Evolutionary conservation across 2,113 vertebrate species (phyloP).

Genomic region (Circaetus gallicus): DNA sequence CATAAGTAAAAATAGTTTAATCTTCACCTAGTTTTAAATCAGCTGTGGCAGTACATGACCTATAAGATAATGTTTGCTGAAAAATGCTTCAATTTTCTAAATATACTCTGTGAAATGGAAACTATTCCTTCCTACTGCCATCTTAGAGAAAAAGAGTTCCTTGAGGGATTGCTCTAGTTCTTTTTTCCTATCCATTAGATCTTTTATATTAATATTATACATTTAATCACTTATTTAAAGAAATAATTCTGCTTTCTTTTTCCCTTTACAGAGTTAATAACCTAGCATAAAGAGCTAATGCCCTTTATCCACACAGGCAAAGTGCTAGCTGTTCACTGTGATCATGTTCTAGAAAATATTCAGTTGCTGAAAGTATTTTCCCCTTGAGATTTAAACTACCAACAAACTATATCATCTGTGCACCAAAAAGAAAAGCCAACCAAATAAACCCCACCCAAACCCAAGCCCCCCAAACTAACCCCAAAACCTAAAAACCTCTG

Average conservation of each 20-base stretch:
- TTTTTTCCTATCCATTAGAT: neutral
- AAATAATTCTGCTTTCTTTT: neutral
- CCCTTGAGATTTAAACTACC: neutral
- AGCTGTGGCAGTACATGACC: neutral
- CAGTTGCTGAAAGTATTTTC: neutral
- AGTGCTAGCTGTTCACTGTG: neutral
- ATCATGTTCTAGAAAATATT: neutral
- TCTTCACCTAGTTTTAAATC: constrained; percentile 6
- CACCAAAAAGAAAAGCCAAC: neutral
- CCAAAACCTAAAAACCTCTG: neutral
- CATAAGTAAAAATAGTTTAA: constrained; percentile 4
- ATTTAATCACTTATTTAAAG: neutral
- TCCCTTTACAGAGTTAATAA: neutral
- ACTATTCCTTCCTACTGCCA: neutral
- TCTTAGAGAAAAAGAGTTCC: neutral
- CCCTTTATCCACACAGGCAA: neutral
- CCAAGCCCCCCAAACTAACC: neutral
- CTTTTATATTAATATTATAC: neutral
- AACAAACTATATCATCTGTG: neutral
- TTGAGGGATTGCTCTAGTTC: neutral
- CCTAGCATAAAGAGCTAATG: neutral
- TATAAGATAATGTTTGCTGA: neutral
- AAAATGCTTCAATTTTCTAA: neutral
- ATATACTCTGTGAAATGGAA: neutral
- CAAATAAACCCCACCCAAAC: fast-evolving